These are phyloP conservation scores for Notolabrus celidotus DNA, from an alignment of 2,797 vertebrate species.

Conservation along the genomic window DNA sequence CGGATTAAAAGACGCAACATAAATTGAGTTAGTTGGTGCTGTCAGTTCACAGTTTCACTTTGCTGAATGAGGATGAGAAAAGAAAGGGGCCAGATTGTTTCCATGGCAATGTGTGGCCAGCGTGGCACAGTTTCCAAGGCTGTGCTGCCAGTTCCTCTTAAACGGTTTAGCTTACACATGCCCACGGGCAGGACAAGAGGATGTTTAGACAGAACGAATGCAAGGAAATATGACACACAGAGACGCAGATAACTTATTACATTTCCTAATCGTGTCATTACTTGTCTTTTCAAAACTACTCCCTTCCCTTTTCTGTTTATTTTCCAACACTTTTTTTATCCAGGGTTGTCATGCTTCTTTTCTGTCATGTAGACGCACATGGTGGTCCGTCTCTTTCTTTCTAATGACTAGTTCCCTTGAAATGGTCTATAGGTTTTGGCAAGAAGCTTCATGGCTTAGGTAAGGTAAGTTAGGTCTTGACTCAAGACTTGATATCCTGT, in stretches of 20 bases:
- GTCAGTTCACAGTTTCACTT: slow-evolving; percentile 21
- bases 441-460: too few species aligned
- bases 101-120: slow-evolving; percentile 49
- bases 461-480: too few species aligned
- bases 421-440: not conserved
- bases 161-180: slow-evolving; percentile 27
- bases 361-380: not conserved
- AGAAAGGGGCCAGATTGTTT: slow-evolving; percentile 43
- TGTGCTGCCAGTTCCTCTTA: slow-evolving; percentile 41
- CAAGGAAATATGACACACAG: too few species aligned
- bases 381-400: not conserved
- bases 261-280: not conserved
- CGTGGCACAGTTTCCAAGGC: slow-evolving; percentile 38
- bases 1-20: slow-evolving; percentile 7
- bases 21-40: slow-evolving; percentile 7
- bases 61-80: slow-evolving; percentile 18
- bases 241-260: not conserved
- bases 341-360: not conserved
- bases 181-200: slow-evolving; percentile 21
- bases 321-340: not conserved
- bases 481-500: too few species aligned
- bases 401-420: not conserved
- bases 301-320: not conserved
- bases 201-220: slow-evolving; percentile 18
- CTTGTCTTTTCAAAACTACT: not conserved